phyloP scores from a whole-genome alignment of 2,888 invertebrate species.

The Leptura quadrifasciata region DNA sequence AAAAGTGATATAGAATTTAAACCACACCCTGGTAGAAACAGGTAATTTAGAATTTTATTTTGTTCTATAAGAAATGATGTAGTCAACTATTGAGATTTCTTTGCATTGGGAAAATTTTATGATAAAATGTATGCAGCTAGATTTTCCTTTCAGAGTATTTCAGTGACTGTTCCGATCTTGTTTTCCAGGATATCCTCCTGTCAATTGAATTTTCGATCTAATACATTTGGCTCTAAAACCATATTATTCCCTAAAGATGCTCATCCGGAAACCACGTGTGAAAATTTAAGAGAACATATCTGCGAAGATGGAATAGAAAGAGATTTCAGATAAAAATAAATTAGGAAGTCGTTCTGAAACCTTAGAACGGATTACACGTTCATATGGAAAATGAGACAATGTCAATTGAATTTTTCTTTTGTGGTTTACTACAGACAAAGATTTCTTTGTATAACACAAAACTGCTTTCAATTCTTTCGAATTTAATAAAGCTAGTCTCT shows the following conservation, averaged over 20 bases:
- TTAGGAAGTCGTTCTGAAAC: slow-evolving; percentile 55
- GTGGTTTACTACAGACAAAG: slow-evolving; percentile 30
- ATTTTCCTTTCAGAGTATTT: slow-evolving; percentile 1
- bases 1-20: not conserved
- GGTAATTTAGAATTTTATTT: not conserved
- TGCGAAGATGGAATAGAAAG: slow-evolving; percentile 48
- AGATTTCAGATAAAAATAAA: slow-evolving; percentile 57
- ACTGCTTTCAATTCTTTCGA: slow-evolving; percentile 36
- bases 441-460: slow-evolving; percentile 41
- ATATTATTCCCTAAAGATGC: slow-evolving; percentile 56
- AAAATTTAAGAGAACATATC: slow-evolving; percentile 58
- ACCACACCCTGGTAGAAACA: not conserved
- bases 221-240: slow-evolving; percentile 63
- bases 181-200: slow-evolving; percentile 58
- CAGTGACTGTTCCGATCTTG: slow-evolving; percentile 35
- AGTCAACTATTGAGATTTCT: not conserved
- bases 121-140: not conserved
- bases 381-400: slow-evolving; percentile 57
- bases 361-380: slow-evolving; percentile 56
- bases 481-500: slow-evolving; percentile 38
- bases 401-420: slow-evolving; percentile 52
- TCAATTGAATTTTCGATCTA: slow-evolving; percentile 65
- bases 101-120: not conserved
- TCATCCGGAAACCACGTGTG: slow-evolving; percentile 56
- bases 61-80: not conserved